Evolutionary conservation across 2,888 invertebrate species (phyloP).

Genomic region (Adineta ricciae): DNA sequence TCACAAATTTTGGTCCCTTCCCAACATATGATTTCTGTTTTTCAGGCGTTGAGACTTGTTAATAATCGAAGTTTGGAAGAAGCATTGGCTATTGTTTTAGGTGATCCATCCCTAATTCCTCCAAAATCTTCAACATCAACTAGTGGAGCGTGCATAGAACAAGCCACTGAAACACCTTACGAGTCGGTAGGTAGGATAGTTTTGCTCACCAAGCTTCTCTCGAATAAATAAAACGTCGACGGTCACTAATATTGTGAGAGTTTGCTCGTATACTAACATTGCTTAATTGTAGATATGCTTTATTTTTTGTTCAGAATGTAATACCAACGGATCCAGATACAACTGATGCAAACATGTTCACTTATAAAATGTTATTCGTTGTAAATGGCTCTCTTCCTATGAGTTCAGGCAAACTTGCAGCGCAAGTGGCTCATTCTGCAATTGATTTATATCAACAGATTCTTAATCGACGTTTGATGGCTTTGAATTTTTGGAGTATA

Average conservation of each 20-base stretch:
- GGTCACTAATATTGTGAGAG: too few species aligned
- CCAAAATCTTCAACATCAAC: not conserved
- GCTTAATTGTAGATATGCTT: not conserved
- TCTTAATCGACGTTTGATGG: slow-evolving; percentile 5
- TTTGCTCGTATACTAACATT: too few species aligned
- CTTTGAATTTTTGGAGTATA: slow-evolving; percentile 56
- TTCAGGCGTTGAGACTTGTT: not conserved
- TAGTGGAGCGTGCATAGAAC: not conserved
- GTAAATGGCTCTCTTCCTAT: slow-evolving; percentile 28
- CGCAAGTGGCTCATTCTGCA: slow-evolving; percentile 30
- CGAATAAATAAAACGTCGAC: too few species aligned
- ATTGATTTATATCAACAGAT: slow-evolving; percentile 25
- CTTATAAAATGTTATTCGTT: slow-evolving; percentile 32
- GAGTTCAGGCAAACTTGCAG: slow-evolving; percentile 27
- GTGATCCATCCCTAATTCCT: not conserved
- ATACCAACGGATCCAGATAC: not conserved
- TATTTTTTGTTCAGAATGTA: not conserved
- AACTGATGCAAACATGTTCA: not conserved
- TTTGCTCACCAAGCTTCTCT: too few species aligned
- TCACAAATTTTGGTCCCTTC: too few species aligned
- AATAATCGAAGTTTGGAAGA: slow-evolving; percentile 19
- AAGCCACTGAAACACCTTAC: not conserved
- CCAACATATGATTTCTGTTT: too few species aligned
- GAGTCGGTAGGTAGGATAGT: slow-evolving; percentile 3
- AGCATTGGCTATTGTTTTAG: slow-evolving; percentile 6